phyloP scores from a whole-genome alignment of 2,113 vertebrate species.

The Leucosticte australis region DNA sequence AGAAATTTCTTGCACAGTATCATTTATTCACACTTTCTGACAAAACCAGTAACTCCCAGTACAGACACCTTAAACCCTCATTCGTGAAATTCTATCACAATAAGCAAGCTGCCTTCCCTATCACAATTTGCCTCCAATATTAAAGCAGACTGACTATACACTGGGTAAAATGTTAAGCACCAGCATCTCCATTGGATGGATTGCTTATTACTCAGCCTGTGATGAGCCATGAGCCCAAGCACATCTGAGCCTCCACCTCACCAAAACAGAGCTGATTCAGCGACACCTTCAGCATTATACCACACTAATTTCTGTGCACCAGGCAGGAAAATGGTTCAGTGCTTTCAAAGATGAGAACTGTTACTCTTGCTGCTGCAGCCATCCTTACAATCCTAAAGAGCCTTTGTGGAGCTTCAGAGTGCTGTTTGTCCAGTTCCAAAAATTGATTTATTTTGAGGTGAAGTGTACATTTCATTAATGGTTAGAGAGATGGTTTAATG shows the following conservation, averaged over 20 bases:
- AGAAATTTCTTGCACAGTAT: background rate
- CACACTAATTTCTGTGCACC: background rate
- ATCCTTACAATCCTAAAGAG: background rate
- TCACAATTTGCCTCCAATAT: background rate
- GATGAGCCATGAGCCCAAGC: background rate
- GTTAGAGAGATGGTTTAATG: background rate
- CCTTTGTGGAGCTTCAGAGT: background rate
- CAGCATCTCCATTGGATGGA: background rate
- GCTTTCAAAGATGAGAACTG: background rate
- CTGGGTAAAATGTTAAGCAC: background rate
- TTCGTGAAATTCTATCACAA: background rate
- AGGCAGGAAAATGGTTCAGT: background rate
- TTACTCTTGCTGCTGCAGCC: background rate
- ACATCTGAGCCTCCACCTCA: background rate
- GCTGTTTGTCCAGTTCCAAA: background rate
- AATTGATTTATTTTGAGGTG: background rate
- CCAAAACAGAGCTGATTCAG: background rate
- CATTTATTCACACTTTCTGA: background rate
- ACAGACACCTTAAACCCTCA: background rate
- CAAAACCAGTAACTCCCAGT: background rate
- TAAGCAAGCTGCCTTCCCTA: background rate
- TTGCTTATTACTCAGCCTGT: background rate
- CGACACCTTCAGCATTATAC: background rate
- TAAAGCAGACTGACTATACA: background rate
- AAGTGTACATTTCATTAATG: background rate